These are phyloP conservation scores for Accipiter virgatus DNA, from an alignment of 2,113 vertebrate genomes.

Conservation along the genomic window DNA sequence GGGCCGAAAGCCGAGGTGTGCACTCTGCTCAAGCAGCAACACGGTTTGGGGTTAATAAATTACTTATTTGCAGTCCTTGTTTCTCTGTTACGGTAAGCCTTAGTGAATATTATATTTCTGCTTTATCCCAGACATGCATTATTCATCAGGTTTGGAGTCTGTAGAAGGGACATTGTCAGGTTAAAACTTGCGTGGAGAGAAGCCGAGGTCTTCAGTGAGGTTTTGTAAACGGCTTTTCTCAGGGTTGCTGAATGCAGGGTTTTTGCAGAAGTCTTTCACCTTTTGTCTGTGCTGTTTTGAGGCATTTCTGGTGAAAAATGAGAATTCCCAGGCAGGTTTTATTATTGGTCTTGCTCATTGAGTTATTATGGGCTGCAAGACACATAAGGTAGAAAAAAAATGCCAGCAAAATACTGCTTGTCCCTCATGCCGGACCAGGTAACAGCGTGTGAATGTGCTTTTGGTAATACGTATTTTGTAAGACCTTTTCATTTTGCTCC, in stretches of 20 bases:
- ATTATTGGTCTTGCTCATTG: background rate
- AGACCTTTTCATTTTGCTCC: background rate
- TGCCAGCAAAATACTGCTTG: background rate
- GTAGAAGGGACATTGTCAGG: constrained; percentile 52
- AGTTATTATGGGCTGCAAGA: background rate
- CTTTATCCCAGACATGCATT: constrained; percentile 40
- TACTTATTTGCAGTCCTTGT: constrained; percentile 33
- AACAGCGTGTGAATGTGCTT: background rate
- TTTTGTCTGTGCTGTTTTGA: background rate
- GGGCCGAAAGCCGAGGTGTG: background rate
- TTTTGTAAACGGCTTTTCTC: constrained; percentile 17
- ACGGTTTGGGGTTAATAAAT: constrained; percentile 34
- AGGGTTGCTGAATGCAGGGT: background rate
- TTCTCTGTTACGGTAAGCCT: constrained; percentile 26
- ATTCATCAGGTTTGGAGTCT: constrained; percentile 52
- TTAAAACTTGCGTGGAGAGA: constrained; percentile 45
- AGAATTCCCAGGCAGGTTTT: background rate
- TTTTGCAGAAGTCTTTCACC: background rate
- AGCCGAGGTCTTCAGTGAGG: background rate
- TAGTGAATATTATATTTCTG: constrained; percentile 56
- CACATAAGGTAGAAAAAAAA: background rate
- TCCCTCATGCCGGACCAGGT: background rate
- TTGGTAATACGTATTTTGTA: background rate
- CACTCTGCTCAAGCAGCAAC: constrained; percentile 21
- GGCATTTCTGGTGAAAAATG: background rate